Evolutionary conservation across 2,797 vertebrate genomes (phyloP).

Genomic region (Pogonophryne albipinna): DNA sequence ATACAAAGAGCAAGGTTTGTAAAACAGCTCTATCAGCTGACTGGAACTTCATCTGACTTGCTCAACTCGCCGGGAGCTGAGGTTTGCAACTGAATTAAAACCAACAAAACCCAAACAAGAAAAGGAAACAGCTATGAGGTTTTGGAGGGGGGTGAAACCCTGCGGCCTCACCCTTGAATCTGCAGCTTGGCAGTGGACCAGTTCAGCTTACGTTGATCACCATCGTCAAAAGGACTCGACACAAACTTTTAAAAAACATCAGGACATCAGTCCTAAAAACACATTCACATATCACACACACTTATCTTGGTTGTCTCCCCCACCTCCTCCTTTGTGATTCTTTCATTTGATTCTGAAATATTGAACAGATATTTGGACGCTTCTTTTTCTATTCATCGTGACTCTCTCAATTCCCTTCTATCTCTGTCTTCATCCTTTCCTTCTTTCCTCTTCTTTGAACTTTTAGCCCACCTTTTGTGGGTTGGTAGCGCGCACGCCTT

Average conservation of each 20-base stretch:
- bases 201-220: conserved; percentile 85
- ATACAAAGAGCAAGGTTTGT: conserved; percentile 73
- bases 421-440: conserved; percentile 82
- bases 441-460: conserved; percentile 77
- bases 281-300: conserved; percentile 87
- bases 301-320: conserved; percentile 83
- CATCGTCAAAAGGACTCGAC: conserved; percentile 84
- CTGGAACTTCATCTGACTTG: conserved; percentile 69
- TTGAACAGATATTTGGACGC: conserved; percentile 85
- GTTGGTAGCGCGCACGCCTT: conserved; percentile 96
- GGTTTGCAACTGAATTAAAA: conserved; percentile 75
- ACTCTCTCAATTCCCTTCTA: conserved; percentile 79
- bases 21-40: conserved; percentile 73
- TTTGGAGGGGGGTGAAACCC: conserved; percentile 81
- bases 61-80: conserved; percentile 82
- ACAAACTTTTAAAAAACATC: conserved; percentile 87
- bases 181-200: conserved; percentile 87
- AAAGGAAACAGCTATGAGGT: conserved; percentile 80
- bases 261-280: conserved; percentile 86
- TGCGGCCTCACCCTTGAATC: conserved; percentile 79
- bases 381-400: conserved; percentile 78
- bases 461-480: conserved; percentile 96
- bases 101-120: conserved; percentile 59
- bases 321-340: conserved; percentile 82
- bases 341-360: conserved; percentile 85